phyloP scores from a whole-genome alignment of 2,888 invertebrate genomes.

The Plutella xylostella region DNA sequence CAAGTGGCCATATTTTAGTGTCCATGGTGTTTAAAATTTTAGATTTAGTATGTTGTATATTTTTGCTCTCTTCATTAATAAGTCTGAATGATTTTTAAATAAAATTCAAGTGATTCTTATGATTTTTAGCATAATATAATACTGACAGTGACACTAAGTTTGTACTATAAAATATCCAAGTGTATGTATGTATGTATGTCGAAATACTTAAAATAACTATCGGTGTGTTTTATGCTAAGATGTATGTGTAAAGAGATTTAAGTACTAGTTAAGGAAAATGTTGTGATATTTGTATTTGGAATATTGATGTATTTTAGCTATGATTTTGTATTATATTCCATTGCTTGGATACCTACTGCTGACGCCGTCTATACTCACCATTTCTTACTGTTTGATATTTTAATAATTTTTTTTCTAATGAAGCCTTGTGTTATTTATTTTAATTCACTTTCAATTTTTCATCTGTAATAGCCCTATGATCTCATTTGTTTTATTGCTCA shows the following conservation, averaged over 20 bases:
- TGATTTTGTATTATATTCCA: too few relatives aligned
- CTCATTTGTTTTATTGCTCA: too few relatives aligned
- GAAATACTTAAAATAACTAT: slow-evolving; percentile 46
- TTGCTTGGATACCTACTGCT: too few relatives aligned
- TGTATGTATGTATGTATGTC: slow-evolving; percentile 31
- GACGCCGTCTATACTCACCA: too few relatives aligned
- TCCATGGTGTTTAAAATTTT: slow-evolving; percentile 40
- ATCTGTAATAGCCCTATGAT: too few relatives aligned
- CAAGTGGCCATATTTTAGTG: slow-evolving; percentile 59
- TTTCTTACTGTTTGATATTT: too few relatives aligned
- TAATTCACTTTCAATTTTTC: too few relatives aligned
- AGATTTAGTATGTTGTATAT: slow-evolving; percentile 26
- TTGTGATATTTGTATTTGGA: slow-evolving; percentile 71
- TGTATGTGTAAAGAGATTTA: slow-evolving; percentile 59
- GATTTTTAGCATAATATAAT: not conserved
- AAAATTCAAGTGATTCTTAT: too few relatives aligned
- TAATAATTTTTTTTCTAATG: too few relatives aligned
- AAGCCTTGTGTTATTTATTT: too few relatives aligned
- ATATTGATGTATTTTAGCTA: slow-evolving; percentile 40
- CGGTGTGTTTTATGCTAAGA: slow-evolving; percentile 32
- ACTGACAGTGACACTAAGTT: too few relatives aligned
- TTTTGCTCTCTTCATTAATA: slow-evolving; percentile 32
- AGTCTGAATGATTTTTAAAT: slow-evolving; percentile 5
- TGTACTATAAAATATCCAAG: slow-evolving; percentile 42
- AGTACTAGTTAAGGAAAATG: slow-evolving; percentile 57